These are phyloP conservation scores for Carduelis carduelis DNA, from an alignment of 2,797 vertebrate genomes.

Conservation along the genomic window DNA sequence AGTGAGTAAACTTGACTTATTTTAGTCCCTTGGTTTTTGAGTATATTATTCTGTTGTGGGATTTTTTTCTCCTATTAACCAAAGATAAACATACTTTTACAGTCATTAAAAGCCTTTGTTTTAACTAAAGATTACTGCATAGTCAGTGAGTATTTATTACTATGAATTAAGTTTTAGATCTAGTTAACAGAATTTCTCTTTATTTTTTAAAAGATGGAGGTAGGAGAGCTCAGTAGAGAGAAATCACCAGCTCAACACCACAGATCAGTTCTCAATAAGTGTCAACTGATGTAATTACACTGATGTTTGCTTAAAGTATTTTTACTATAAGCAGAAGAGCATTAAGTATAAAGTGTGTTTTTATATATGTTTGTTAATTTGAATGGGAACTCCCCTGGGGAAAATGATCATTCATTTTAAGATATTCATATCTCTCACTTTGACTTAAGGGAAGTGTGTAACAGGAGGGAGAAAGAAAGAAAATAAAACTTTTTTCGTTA, in stretches of 20 bases:
- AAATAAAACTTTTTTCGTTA: not conserved
- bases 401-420: conserved; percentile 24
- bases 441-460: not conserved
- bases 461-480: not conserved
- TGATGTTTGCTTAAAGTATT: not conserved
- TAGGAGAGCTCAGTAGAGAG: not conserved
- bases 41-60: not conserved
- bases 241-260: not conserved
- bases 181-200: not conserved
- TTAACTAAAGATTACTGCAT: not conserved
- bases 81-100: not conserved
- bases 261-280: not conserved
- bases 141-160: not conserved
- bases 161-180: not conserved
- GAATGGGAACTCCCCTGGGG: not conserved
- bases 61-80: not conserved
- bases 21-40: not conserved
- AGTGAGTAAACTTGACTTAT: not conserved
- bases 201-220: not conserved
- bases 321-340: not conserved
- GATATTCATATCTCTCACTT: not conserved
- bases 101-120: not conserved
- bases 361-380: not conserved
- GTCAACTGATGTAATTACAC: not conserved
- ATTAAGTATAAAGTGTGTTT: not conserved